These are phyloP conservation scores for Acholoe squamosa DNA, from an alignment of 2,888 invertebrate genomes.

Conservation along the genomic window DNA sequence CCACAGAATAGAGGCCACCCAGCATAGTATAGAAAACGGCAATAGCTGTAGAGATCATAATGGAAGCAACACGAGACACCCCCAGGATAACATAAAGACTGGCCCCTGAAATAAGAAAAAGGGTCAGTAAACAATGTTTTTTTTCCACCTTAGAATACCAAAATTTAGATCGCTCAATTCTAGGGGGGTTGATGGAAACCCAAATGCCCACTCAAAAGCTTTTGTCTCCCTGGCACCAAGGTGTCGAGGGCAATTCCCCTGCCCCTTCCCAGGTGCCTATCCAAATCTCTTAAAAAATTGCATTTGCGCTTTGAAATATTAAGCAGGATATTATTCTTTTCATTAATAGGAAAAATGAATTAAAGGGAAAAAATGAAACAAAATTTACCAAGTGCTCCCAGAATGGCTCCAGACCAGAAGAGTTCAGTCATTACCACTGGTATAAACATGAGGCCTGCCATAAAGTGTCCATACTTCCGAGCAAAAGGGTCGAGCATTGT, in stretches of 20 bases:
- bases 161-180: too few species aligned
- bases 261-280: too few species aligned
- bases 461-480: slow-evolving; percentile 75
- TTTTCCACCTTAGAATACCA: too few species aligned
- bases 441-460: slow-evolving; percentile 77
- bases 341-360: too few species aligned
- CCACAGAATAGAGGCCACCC: slow-evolving; percentile 77
- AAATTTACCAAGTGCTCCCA: slow-evolving; percentile 77
- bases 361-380: too few species aligned
- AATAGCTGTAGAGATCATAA: slow-evolving; percentile 74
- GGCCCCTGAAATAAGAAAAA: slow-evolving; percentile 72
- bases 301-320: not conserved
- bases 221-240: too few species aligned
- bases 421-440: slow-evolving; percentile 79
- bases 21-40: slow-evolving; percentile 76
- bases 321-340: not conserved
- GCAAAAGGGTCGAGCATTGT: slow-evolving; percentile 81
- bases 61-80: slow-evolving; percentile 70
- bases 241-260: too few species aligned
- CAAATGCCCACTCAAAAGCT: too few species aligned
- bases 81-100: slow-evolving; percentile 74
- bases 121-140: not conserved
- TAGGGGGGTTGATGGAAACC: too few species aligned
- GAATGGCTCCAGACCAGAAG: slow-evolving; percentile 80
- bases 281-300: not conserved